Evolutionary conservation across 2,797 vertebrate species (phyloP).

Genomic region (Phoxinus dragarum): DNA sequence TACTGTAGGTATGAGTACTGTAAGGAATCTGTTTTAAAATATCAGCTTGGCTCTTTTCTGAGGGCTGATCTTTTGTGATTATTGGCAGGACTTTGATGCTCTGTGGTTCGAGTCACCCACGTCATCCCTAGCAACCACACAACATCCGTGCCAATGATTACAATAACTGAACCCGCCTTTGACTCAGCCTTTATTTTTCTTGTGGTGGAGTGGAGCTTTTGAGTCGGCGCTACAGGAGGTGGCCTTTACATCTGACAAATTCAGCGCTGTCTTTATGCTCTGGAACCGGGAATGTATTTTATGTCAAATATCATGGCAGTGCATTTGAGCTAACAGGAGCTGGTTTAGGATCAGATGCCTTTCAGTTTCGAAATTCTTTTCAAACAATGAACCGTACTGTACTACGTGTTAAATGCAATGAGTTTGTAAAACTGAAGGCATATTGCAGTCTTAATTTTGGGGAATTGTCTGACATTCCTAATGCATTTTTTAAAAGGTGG

Average conservation of each 20-base stretch:
- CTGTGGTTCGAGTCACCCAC: slow-evolving; percentile 30
- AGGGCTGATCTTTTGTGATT: slow-evolving; percentile 39
- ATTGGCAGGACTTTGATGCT: slow-evolving; percentile 48
- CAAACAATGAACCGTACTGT: background rate
- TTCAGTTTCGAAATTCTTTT: background rate
- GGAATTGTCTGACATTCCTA: background rate
- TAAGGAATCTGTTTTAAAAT: slow-evolving; percentile 25
- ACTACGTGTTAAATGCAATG: background rate
- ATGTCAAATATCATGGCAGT: slow-evolving; percentile 46
- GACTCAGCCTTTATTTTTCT: slow-evolving; percentile 38
- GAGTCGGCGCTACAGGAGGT: slow-evolving; percentile 11
- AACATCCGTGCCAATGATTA: slow-evolving; percentile 42
- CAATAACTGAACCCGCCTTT: slow-evolving; percentile 45
- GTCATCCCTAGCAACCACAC: slow-evolving; percentile 41
- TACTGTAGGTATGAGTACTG: slow-evolving; percentile 12
- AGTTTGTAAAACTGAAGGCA: background rate
- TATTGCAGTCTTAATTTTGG: background rate
- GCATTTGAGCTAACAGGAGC: slow-evolving; percentile 7
- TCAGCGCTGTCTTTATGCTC: background rate
- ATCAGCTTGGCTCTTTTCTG: slow-evolving; percentile 13
- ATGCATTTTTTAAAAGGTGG: background rate
- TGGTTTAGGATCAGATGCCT: background rate
- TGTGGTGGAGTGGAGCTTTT: slow-evolving; percentile 13
- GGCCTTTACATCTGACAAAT: slow-evolving; percentile 27
- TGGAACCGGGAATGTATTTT: background rate